Base-by-base conservation (phyloP, 2,797 vertebrate species). In the Melanitta fusca region DNA sequence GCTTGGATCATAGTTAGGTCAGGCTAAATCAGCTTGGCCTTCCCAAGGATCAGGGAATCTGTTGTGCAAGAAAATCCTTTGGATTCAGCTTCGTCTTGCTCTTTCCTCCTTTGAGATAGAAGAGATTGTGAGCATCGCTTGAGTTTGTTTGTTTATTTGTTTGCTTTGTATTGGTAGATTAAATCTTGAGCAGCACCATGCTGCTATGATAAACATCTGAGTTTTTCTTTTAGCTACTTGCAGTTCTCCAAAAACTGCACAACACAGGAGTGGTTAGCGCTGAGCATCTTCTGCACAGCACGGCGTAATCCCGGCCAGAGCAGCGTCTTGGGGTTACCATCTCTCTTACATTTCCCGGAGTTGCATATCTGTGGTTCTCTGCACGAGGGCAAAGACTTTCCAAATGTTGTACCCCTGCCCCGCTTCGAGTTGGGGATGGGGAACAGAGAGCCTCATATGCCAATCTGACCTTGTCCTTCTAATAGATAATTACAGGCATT, bases 401-500 rank as follows among this genome's bases (percentile, higher is more conserved):
- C 25, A 30, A 68, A 61, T 58, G 88, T 36, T 10, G 30, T 83
- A 80, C 61, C 32, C 25, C 5, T 83, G n/a, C 11, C 28, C 15
- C 10, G 0, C n/a, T 78, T 74, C 65, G 18, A 1, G 22, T 5
- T 78, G 34, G 32, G 30, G 14, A 7, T 51, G 49, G 18, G 45
- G 54, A 74, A 64, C 27, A 28, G 71, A 85, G 77, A 89, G 38
- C 88, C 22, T 62, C 16, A 3, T 27, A 38, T 82, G 72, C 57
- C 54, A 34, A 1, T 88, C 75, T 64, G 41, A 51, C 34, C 32
- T 65, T 85, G 72, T 58, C 75, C 69, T 85, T 91, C 10, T 25
- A 77, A 24, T 8, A 94, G 72, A 32, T 94, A 95, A 89, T 95
- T 80, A 78, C 8, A 95, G 85, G 66, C 34, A 54, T 85, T 75